A percentile compares a stretch with the other conserved stretches of the same genome.
These are phyloP conservation scores for Acropternis orthonyx DNA, from an alignment of 2,797 vertebrate genomes.

Conservation along the genomic window DNA sequence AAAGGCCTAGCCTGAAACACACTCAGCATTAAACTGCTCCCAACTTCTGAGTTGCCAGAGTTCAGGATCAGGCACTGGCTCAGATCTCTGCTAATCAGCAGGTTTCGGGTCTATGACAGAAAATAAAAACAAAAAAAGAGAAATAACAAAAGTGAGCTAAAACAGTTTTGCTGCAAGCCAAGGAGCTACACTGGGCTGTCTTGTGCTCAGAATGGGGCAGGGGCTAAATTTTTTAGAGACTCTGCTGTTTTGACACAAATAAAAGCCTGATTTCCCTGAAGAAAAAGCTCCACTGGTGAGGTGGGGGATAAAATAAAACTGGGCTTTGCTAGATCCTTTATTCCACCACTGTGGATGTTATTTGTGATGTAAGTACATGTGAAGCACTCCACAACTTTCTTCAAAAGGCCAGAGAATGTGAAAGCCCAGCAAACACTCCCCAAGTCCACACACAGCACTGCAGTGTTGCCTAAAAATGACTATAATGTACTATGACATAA, in stretches of 20 bases:
- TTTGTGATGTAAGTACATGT: not conserved
- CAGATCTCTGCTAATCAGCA: not conserved
- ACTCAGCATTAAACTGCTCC: not conserved
- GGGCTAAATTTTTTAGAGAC: not conserved
- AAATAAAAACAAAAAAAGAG: not conserved
- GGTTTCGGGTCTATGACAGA: not conserved
- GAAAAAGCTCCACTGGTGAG: not conserved
- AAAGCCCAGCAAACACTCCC: not conserved
- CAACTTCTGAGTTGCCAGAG: not conserved
- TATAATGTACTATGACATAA: not conserved
- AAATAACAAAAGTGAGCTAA: not conserved
- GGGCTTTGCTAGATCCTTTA: not conserved
- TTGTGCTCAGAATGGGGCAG: accelerated
- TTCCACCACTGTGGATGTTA: not conserved
- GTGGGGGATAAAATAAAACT: not conserved
- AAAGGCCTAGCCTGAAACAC: not conserved
- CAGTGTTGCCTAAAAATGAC: not conserved
- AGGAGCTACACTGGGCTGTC: accelerated
- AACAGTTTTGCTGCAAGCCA: not conserved
- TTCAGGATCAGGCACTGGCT: not conserved
- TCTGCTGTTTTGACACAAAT: not conserved
- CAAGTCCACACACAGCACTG: not conserved
- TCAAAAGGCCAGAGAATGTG: not conserved
- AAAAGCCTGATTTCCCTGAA: not conserved
- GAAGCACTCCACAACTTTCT: not conserved